A percentile compares a stretch with the other conserved stretches of the same genome.
Conservation (phyloP, 1,140 invertebrate species). For the Aleiodes sp. region DNA sequence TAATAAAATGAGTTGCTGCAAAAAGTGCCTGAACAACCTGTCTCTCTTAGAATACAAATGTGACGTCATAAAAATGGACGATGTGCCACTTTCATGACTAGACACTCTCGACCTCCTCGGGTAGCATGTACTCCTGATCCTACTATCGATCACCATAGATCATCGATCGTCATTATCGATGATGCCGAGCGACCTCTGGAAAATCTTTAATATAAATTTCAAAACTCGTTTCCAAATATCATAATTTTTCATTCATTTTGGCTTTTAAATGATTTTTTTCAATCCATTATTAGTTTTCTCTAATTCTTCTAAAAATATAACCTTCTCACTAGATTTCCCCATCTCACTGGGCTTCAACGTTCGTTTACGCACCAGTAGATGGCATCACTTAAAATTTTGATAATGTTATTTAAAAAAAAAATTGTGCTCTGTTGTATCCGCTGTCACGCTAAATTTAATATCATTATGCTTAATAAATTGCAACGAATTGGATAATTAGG, state of each 20-base stretch:
- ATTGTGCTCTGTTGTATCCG: neutral
- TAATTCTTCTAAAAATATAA: neutral
- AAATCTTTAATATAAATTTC: neutral
- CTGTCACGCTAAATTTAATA: neutral
- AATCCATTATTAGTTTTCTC: neutral
- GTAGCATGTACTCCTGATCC: constrained; percentile 51
- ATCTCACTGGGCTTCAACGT: neutral
- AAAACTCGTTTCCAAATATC: neutral
- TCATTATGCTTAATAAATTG: neutral
- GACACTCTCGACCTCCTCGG: constrained; percentile 43
- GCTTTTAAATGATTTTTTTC: neutral
- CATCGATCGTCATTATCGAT: constrained; percentile 62
- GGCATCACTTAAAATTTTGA: neutral
- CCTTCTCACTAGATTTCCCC: neutral
- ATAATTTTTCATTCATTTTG: neutral
- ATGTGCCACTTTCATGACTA: constrained; percentile 2
- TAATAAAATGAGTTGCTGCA: neutral
- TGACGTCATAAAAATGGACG: constrained; percentile 23
- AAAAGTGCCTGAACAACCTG: neutral
- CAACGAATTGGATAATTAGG: neutral
- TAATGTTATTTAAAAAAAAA: neutral
- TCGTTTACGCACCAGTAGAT: neutral
- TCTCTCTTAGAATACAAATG: constrained; percentile 10
- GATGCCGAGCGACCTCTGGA: constrained; percentile 42
- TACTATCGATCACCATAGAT: constrained; percentile 62